Conservation (phyloP, 2,797 vertebrate species). For the Dicrostonyx torquatus region DNA sequence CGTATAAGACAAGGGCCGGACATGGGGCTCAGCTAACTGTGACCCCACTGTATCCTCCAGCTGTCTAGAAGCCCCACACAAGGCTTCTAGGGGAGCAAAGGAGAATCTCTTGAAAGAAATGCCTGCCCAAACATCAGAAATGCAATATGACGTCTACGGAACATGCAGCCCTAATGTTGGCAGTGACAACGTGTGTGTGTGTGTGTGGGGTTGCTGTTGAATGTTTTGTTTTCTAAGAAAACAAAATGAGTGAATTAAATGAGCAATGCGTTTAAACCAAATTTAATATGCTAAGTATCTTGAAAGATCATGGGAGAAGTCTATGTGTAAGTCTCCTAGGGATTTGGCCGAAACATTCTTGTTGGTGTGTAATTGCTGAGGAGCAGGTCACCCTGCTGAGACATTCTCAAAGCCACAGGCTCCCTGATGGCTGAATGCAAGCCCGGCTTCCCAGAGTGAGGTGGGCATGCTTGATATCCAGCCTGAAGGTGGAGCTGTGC, state of each 20-base stretch:
- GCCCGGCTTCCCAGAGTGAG: not conserved
- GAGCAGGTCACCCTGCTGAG: no score
- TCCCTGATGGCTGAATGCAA: rapidly evolving
- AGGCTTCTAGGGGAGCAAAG: not conserved
- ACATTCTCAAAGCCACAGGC: no score
- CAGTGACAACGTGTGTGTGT: no score
- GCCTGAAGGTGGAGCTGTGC: not conserved
- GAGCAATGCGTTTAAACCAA: not conserved
- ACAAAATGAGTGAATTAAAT: not conserved
- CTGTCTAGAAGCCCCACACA: not conserved
- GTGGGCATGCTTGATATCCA: not conserved
- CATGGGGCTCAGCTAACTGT: rapidly evolving
- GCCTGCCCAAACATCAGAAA: not conserved
- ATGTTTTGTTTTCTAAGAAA: not conserved
- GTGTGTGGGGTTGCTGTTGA: no score
- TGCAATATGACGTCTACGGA: not conserved
- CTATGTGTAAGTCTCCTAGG: rapidly evolving
- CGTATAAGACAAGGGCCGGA: rapidly evolving
- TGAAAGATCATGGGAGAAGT: rapidly evolving
- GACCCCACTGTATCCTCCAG: not conserved
- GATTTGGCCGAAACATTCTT: not conserved
- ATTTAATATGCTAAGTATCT: no score
- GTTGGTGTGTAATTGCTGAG: rapidly evolving
- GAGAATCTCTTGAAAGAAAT: no score
- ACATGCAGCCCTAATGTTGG: rapidly evolving